phyloP scores from a whole-genome alignment of 2,888 invertebrate genomes.

The Chloroclysta siterata region DNA sequence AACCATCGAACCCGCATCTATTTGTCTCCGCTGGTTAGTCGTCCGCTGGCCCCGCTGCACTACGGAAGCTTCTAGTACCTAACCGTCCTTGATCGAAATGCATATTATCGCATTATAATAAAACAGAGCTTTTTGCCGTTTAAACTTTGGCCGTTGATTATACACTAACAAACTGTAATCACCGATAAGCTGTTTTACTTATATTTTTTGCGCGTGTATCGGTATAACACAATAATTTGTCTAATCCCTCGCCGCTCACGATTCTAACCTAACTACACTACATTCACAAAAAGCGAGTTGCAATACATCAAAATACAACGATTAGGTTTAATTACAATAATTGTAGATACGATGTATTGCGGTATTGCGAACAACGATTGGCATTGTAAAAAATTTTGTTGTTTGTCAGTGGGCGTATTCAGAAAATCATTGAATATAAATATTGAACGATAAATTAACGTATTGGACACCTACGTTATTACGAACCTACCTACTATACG shows the following conservation, averaged over 20 bases:
- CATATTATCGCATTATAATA: background rate
- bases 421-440: constrained; percentile 4
- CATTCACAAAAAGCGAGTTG: constrained; percentile 42
- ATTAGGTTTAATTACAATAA: constrained; percentile 58
- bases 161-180: constrained; percentile 15
- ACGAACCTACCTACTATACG: too few relatives aligned
- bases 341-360: constrained; percentile 53
- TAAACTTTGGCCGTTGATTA: constrained; percentile 2
- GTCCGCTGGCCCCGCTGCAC: background rate
- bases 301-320: constrained; percentile 51
- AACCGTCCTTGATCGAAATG: background rate
- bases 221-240: constrained; percentile 27
- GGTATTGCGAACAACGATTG: constrained; percentile 42
- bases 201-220: constrained; percentile 34
- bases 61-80: background rate
- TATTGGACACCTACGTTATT: too few relatives aligned
- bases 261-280: constrained; percentile 19
- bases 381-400: constrained; percentile 41
- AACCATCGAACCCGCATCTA: too few relatives aligned
- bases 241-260: constrained; percentile 23
- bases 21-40: too few relatives aligned
- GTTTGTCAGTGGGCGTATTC: constrained; percentile 43
- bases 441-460: background rate
- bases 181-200: constrained; percentile 23
- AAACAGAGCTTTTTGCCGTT: constrained; percentile 5